These are phyloP conservation scores for Drosophila auraria DNA, from an alignment of 1,140 invertebrate genomes.

Conservation along the genomic window DNA sequence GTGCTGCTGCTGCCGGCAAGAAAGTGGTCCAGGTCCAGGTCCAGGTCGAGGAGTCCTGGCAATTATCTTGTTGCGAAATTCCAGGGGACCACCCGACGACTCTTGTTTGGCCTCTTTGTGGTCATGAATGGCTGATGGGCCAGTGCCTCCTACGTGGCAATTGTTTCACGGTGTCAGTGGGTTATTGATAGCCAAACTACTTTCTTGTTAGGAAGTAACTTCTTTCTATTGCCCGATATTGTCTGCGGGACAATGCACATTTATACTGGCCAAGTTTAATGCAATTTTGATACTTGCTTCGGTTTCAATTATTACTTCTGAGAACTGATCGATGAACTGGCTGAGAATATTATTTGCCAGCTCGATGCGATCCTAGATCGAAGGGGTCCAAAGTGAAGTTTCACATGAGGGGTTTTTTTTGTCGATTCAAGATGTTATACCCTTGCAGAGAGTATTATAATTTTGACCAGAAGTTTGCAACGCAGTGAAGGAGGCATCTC, in stretches of 20 bases:
- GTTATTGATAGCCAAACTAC: slow-evolving; percentile 76
- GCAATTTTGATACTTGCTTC: slow-evolving; percentile 39
- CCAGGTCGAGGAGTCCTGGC: slow-evolving; percentile 26
- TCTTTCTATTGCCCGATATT: slow-evolving; percentile 39
- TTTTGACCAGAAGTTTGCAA: too few relatives aligned
- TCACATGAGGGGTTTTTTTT: not conserved
- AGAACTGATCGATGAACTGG: slow-evolving; percentile 24
- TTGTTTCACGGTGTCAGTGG: slow-evolving; percentile 60
- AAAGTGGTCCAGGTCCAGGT: slow-evolving; percentile 30
- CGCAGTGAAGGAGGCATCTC: too few relatives aligned
- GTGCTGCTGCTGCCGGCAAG: slow-evolving; percentile 7
- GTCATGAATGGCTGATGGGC: slow-evolving; percentile 71
- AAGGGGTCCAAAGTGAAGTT: not conserved
- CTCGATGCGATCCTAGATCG: not conserved
- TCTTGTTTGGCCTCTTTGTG: slow-evolving; percentile 79
- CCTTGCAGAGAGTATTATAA: too few relatives aligned
- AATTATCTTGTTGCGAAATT: slow-evolving; percentile 74
- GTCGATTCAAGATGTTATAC: too few relatives aligned
- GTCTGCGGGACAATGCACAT: slow-evolving; percentile 46
- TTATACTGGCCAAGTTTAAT: slow-evolving; percentile 29
- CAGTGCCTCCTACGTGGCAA: slow-evolving; percentile 70
- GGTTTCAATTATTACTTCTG: slow-evolving; percentile 42
- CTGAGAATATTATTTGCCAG: not conserved
- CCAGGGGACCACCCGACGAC: slow-evolving; percentile 67
- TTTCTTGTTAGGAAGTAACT: slow-evolving; percentile 73